Evolutionary conservation across 1,140 invertebrate genomes (phyloP).

Genomic region (Cotesia typhae): DNA sequence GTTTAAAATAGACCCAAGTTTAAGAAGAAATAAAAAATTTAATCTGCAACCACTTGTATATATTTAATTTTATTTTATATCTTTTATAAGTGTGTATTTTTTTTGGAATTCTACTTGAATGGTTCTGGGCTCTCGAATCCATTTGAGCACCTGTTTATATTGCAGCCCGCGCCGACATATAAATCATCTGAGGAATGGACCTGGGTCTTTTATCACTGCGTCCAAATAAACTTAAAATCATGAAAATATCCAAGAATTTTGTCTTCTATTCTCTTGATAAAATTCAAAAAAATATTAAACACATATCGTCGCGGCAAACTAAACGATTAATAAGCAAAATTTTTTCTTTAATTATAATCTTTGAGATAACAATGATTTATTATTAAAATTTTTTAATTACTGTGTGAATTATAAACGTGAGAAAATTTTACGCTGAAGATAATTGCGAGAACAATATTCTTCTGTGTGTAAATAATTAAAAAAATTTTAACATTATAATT

Average conservation of each 20-base stretch:
- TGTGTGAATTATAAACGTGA: no score
- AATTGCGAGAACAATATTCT: slow-evolving; percentile 26
- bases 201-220: slow-evolving; percentile 43
- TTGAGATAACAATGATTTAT: no score
- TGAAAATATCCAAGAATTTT: slow-evolving; percentile 6
- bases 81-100: slow-evolving; percentile 27
- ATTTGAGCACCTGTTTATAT: slow-evolving; percentile 45
- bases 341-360: no score
- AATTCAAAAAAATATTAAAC: background rate
- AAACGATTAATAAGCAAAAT: no score
- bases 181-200: slow-evolving; percentile 44
- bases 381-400: no score
- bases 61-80: slow-evolving; percentile 16
- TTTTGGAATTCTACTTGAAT: slow-evolving; percentile 36
- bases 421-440: background rate
- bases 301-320: background rate
- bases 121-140: slow-evolving; percentile 29
- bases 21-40: slow-evolving; percentile 19
- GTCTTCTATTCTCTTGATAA: background rate
- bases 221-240: slow-evolving; percentile 25
- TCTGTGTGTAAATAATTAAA: slow-evolving; percentile 5
- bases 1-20: slow-evolving; percentile 16
- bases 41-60: slow-evolving; percentile 4
- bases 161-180: slow-evolving; percentile 40
- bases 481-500: background rate